Percentiles rank a stretch among this genome's conserved stretches.
Evolutionary conservation across 2,888 invertebrate species (phyloP).

Genomic region (Ophonus ardosiacus): DNA sequence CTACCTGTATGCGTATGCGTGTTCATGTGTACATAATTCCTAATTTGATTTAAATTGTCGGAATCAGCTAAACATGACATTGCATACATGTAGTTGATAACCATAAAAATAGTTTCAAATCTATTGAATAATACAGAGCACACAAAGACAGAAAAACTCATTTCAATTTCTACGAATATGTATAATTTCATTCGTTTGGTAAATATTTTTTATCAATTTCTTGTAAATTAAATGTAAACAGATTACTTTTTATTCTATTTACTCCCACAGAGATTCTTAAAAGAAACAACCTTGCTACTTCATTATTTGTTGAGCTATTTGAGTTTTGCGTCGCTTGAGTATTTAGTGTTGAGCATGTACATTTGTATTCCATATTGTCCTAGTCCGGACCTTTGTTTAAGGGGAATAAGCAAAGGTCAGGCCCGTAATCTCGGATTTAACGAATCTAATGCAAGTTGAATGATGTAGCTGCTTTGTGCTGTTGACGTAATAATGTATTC

Average conservation of each 20-base stretch:
- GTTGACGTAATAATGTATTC: conserved; percentile 28
- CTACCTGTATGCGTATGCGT: not conserved
- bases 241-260: not conserved
- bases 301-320: not conserved
- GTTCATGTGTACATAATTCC: not conserved
- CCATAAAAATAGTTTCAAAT: not conserved
- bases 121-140: not conserved
- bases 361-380: conserved; percentile 28
- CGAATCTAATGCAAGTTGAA: conserved; percentile 43
- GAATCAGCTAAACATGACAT: conserved; percentile 1
- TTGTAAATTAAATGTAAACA: not conserved
- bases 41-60: conserved; percentile 3
- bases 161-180: not conserved
- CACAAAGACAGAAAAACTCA: not conserved
- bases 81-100: not conserved
- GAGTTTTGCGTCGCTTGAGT: not conserved
- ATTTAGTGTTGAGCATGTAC: not conserved
- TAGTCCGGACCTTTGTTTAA: conserved; percentile 13
- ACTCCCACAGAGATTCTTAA: not conserved
- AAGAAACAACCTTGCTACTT: not conserved
- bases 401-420: conserved; percentile 18
- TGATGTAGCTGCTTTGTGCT: conserved; percentile 40
- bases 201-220: not conserved
- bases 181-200: not conserved
- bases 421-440: conserved; percentile 43